These are phyloP conservation scores for Haliclona indistincta DNA, from an alignment of 37 sponge, comb jelly and placozoan species.

Conservation along the genomic window DNA sequence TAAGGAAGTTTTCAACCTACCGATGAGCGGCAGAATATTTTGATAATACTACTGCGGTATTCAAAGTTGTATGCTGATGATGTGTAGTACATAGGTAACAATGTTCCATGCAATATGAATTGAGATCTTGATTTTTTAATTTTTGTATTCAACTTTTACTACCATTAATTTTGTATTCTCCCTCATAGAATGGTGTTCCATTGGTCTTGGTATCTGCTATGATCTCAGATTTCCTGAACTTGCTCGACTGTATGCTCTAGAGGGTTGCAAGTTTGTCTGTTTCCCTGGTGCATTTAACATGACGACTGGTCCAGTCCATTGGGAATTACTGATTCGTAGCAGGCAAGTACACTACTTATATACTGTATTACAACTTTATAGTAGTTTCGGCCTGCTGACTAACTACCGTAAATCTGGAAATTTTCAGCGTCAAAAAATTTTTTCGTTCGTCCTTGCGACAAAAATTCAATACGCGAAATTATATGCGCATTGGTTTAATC, in stretches of 20 bases:
- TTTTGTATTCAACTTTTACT: background rate
- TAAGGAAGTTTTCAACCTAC: too few species aligned
- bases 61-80: background rate
- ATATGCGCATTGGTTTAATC: too few species aligned
- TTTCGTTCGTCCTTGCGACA: too few species aligned
- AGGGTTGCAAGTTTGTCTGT: conserved; percentile 78
- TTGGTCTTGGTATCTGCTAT: conserved; percentile 88
- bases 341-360: conserved; percentile 37
- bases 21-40: too few species aligned
- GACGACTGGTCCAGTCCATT: conserved; percentile 95
- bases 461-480: too few species aligned
- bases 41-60: too few species aligned
- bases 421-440: too few species aligned
- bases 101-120: too few species aligned
- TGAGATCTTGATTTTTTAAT: too few species aligned
- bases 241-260: conserved; percentile 47
- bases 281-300: conserved; percentile 98
- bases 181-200: conserved; percentile 58
- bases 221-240: conserved; percentile 84
- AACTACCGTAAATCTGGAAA: too few species aligned
- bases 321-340: conserved; percentile 86
- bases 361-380: too few species aligned
- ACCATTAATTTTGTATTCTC: background rate
- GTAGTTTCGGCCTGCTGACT: too few species aligned
- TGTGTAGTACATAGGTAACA: background rate